Conservation (phyloP, 1,140 invertebrate species). For the Trinorchestia longiramus region DNA sequence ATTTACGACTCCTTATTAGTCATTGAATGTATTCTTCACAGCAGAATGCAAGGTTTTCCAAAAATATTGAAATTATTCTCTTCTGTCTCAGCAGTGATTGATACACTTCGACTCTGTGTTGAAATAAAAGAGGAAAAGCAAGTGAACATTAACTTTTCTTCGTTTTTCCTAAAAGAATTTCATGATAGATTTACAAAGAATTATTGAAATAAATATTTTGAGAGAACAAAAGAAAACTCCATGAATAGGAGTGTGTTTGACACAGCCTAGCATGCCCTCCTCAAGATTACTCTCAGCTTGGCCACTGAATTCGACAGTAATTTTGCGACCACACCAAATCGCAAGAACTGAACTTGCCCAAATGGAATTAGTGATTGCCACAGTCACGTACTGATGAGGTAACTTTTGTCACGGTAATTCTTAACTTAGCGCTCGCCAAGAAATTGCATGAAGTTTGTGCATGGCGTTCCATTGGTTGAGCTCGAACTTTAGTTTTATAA, state of each 20-base stretch:
- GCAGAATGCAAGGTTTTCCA: no score
- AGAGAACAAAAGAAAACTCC: not conserved
- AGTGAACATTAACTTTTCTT: no score
- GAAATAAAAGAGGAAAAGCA: no score
- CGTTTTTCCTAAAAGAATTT: no score
- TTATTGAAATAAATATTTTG: not conserved
- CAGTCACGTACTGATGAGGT: conserved; percentile 26
- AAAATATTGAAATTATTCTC: no score
- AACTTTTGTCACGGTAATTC: conserved; percentile 17
- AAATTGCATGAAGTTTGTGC: not conserved
- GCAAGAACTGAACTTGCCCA: conserved; percentile 21
- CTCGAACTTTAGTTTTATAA: not conserved
- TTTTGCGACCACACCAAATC: not conserved
- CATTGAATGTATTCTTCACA: no score
- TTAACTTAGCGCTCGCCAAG: not conserved
- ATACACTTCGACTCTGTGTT: no score
- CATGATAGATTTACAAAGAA: not conserved
- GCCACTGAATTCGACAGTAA: not conserved
- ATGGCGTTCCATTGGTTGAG: not conserved
- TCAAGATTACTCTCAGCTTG: not conserved
- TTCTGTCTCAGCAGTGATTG: no score
- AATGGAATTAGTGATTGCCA: not conserved
- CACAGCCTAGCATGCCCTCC: no score
- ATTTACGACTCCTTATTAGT: no score
- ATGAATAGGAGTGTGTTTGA: not conserved